A percentile compares a stretch with the other conserved stretches of the same genome.
Conservation (phyloP, 2,888 invertebrate genomes). For the Anodontia alba region DNA sequence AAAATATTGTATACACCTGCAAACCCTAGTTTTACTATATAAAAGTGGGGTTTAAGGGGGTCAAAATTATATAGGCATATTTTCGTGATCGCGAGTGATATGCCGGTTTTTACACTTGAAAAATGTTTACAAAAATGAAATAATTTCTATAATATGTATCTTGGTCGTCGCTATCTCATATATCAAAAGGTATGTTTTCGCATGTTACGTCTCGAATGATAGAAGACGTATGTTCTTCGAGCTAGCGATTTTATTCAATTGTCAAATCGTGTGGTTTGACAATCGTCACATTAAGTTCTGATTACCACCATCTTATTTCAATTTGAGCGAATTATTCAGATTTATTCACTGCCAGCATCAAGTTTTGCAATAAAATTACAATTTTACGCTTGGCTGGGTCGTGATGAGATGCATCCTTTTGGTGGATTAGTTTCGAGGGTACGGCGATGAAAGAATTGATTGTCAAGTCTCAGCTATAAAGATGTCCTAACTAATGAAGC, state of each 20-base stretch:
- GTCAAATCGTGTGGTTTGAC: neutral
- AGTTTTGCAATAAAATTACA: constrained; percentile 65
- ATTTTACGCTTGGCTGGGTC: constrained; percentile 49
- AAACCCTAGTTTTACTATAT: too few relatives aligned
- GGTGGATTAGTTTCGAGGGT: constrained; percentile 51
- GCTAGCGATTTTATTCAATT: neutral
- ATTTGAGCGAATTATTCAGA: constrained; percentile 59
- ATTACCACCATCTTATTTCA: constrained; percentile 61
- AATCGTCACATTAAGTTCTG: neutral
- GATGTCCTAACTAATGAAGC: constrained; percentile 56
- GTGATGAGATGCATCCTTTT: constrained; percentile 55
- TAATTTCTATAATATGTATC: too few relatives aligned
- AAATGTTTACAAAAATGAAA: too few relatives aligned
- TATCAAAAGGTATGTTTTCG: too few relatives aligned
- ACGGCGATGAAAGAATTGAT: constrained; percentile 46
- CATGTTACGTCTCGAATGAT: neutral
- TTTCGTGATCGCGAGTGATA: too few relatives aligned
- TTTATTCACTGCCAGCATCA: constrained; percentile 57
- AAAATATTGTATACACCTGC: too few relatives aligned
- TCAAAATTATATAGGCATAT: too few relatives aligned
- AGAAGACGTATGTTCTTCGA: neutral
- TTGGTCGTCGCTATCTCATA: too few relatives aligned
- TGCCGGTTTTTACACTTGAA: too few relatives aligned
- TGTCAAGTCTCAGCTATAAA: constrained; percentile 51
- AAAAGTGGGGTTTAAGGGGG: too few relatives aligned